Evolutionary conservation across 1,140 invertebrate species (phyloP).

Genomic region (Neodiprion lecontei): DNA sequence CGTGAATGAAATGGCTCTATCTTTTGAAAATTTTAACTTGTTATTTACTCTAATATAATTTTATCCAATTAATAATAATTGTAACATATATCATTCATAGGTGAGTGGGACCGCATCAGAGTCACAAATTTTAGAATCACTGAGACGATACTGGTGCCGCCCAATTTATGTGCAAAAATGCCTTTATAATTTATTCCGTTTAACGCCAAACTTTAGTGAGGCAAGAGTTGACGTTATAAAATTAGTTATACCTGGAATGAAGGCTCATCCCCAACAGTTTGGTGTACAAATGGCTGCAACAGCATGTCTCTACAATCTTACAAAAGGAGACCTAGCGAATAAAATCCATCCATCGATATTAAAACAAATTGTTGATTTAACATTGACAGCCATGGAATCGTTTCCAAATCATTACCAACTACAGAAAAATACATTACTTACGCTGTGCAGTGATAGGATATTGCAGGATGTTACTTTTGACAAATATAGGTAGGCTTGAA

Average conservation of each 20-base stretch:
- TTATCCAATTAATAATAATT: no score
- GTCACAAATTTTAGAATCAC: conserved; percentile 69
- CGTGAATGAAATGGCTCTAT: no score
- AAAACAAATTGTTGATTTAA: conserved; percentile 73
- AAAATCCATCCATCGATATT: conserved; percentile 75
- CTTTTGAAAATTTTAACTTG: no score
- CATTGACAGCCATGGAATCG: conserved; percentile 75
- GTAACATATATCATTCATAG: conserved; percentile 49
- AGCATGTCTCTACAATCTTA: conserved; percentile 83
- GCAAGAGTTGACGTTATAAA: conserved; percentile 74
- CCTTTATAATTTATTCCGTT: conserved; percentile 74
- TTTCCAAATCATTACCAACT: conserved; percentile 76
- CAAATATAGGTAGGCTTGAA: conserved; percentile 62
- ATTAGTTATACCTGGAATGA: conserved; percentile 76
- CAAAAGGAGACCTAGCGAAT: conserved; percentile 71
- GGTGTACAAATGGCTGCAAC: conserved; percentile 83
- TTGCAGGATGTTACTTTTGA: conserved; percentile 80
- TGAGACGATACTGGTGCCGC: conserved; percentile 69
- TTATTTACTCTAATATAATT: no score
- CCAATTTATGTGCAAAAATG: conserved; percentile 75
- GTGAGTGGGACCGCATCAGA: conserved; percentile 71
- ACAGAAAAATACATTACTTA: conserved; percentile 81
- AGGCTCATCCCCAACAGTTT: conserved; percentile 69
- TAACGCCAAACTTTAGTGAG: conserved; percentile 68
- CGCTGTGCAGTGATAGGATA: conserved; percentile 81